These are phyloP conservation scores for Capromys pilorides DNA, from an alignment of 2,797 vertebrate genomes.

Conservation along the genomic window DNA sequence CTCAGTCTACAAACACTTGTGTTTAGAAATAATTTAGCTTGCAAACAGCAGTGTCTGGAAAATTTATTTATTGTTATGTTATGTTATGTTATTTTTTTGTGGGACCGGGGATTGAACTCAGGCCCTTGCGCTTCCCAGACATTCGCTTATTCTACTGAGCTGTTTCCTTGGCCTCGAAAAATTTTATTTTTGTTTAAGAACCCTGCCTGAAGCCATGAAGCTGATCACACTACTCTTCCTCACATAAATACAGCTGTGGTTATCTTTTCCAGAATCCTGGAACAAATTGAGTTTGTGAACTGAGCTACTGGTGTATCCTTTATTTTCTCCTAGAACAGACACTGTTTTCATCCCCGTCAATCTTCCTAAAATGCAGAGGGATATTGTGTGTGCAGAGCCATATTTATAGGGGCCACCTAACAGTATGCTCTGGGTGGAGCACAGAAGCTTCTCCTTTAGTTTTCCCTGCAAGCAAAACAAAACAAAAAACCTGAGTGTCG, in stretches of 20 bases:
- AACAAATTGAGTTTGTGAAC: neutral
- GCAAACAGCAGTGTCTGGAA: neutral
- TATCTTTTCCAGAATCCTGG: neutral
- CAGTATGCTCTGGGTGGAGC: neutral
- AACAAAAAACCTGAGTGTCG: neutral
- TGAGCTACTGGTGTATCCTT: neutral
- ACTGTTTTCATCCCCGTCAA: neutral
- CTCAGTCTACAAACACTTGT: neutral
- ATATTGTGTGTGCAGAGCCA: neutral
- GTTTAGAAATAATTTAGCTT: neutral
- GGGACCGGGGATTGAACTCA: no score
- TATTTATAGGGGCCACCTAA: neutral
- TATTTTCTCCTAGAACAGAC: neutral
- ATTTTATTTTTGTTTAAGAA: neutral
- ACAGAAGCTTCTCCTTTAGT: neutral
- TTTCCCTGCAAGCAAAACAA: neutral
- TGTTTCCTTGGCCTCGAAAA: no score
- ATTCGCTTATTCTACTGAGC: no score
- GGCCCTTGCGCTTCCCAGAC: no score
- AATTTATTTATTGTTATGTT: neutral
- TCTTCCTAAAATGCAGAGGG: neutral
- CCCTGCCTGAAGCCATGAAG: neutral
- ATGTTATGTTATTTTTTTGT: no score
- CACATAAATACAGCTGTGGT: neutral
- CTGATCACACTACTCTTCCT: neutral